phyloP scores from a whole-genome alignment of 2,797 vertebrate genomes.

The Myripristis murdjan region DNA sequence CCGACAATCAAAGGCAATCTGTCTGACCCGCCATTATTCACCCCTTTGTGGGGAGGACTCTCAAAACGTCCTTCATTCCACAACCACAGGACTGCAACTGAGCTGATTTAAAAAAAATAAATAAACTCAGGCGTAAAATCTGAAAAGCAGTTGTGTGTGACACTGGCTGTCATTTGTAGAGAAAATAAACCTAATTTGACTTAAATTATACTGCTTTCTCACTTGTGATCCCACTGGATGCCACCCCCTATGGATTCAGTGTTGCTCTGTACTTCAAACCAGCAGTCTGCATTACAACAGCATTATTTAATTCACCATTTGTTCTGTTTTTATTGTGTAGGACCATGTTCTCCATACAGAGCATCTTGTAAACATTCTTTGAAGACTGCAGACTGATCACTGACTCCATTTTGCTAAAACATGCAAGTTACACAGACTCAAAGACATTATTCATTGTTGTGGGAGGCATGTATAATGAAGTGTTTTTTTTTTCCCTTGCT shows the following conservation, averaged over 20 bases:
- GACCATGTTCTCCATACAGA: too few relatives aligned
- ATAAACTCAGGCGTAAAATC: too few relatives aligned
- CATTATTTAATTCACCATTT: not conserved
- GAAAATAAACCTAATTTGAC: too few relatives aligned
- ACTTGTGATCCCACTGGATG: too few relatives aligned
- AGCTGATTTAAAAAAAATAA: not conserved
- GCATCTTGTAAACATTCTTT: too few relatives aligned
- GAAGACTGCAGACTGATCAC: not conserved
- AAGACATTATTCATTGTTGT: not conserved
- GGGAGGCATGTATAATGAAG: too few relatives aligned
- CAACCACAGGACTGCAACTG: slow-evolving; percentile 5
- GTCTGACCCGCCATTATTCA: slow-evolving; percentile 32
- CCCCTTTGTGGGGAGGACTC: slow-evolving; percentile 22
- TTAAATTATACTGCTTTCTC: too few relatives aligned
- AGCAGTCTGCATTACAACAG: not conserved
- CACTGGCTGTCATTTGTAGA: too few relatives aligned
- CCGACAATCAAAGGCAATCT: slow-evolving; percentile 30
- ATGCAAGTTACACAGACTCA: not conserved
- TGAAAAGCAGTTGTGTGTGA: too few relatives aligned
- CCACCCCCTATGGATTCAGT: too few relatives aligned
- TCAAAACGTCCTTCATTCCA: slow-evolving; percentile 31
- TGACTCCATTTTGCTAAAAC: not conserved
- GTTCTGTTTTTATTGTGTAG: not conserved
- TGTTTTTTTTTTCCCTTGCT: not conserved
- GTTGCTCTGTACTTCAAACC: too few relatives aligned